These are phyloP conservation scores for Propithecus perrieri DNA, from an alignment of 2,797 vertebrate species.

Conservation along the genomic window DNA sequence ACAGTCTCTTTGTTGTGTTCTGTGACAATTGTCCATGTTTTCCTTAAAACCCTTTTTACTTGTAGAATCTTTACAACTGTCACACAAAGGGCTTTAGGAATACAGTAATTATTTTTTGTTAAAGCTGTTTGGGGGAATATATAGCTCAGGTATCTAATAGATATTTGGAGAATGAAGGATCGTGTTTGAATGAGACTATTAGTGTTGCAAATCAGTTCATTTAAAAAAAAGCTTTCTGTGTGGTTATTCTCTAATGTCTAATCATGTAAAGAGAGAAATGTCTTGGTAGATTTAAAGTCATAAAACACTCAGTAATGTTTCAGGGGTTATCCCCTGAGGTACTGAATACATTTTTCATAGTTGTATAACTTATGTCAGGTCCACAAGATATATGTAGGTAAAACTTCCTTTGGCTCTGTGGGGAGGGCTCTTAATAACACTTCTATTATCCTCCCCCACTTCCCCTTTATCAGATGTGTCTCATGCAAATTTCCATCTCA, in stretches of 20 bases:
- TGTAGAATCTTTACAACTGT: constrained; percentile 60
- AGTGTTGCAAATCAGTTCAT: constrained; percentile 61
- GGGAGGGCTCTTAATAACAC: neutral
- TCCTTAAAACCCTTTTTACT: constrained; percentile 47
- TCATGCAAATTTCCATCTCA: neutral
- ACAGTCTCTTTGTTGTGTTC: neutral
- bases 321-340: neutral
- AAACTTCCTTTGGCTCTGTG: neutral
- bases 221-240: neutral
- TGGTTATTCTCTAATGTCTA: constrained; percentile 18
- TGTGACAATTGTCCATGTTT: constrained; percentile 66
- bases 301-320: constrained; percentile 27
- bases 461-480: neutral
- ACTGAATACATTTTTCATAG: constrained; percentile 39
- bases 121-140: constrained; percentile 47
- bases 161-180: constrained; percentile 64
- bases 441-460: neutral
- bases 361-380: neutral
- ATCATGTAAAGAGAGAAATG: constrained; percentile 48
- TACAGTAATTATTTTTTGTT: constrained; percentile 61
- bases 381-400: neutral
- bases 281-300: neutral
- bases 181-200: constrained; percentile 55
- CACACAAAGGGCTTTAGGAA: constrained; percentile 37
- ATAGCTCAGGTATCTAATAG: constrained; percentile 59